phyloP scores from a whole-genome alignment of 2,797 vertebrate genomes.

The Garrulus glandarius region DNA sequence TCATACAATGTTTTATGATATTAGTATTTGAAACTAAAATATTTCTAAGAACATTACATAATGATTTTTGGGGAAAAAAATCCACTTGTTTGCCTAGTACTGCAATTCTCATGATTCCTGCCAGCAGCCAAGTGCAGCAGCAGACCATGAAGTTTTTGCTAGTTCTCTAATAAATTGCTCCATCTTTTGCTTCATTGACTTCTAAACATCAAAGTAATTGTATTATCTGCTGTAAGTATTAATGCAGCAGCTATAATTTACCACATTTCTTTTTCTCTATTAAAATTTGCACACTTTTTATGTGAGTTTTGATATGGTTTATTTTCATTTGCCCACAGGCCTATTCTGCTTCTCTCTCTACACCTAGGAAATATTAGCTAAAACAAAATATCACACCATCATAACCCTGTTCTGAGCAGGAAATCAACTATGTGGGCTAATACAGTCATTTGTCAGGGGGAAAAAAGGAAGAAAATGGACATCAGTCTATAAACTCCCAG shows the following conservation, averaged over 20 bases:
- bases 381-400: not conserved
- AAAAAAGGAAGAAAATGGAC: not conserved
- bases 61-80: not conserved
- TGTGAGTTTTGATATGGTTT: not conserved
- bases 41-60: not conserved
- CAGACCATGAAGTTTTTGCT: not conserved
- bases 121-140: not conserved
- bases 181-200: not conserved
- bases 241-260: not conserved
- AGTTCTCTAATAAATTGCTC: not conserved
- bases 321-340: not conserved
- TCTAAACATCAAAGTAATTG: not conserved
- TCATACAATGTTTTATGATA: not conserved
- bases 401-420: not conserved
- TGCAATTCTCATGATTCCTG: not conserved
- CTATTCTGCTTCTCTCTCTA: not conserved
- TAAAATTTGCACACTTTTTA: not conserved
- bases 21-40: not conserved
- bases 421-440: not conserved
- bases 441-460: not conserved
- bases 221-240: not conserved
- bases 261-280: not conserved
- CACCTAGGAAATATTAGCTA: not conserved
- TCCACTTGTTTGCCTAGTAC: not conserved
- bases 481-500: not conserved